A percentile compares a stretch with the other conserved stretches of the same genome.
Conservation (phyloP, 2,113 vertebrate species). For the Grantiella picta region DNA sequence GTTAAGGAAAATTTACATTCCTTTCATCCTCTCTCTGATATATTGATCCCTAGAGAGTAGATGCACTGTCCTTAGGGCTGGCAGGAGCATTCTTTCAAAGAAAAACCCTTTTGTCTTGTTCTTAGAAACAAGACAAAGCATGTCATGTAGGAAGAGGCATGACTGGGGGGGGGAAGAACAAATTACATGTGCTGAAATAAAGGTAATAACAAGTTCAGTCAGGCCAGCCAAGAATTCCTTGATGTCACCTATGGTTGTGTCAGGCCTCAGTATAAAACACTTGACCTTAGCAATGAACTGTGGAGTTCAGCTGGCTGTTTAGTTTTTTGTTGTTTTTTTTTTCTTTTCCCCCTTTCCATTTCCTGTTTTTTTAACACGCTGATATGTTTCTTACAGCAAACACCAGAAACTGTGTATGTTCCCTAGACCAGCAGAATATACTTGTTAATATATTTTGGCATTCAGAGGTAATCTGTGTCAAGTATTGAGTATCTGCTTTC, state of each 20-base stretch:
- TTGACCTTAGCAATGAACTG: background rate
- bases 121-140: background rate
- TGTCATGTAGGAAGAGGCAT: background rate
- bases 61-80: background rate
- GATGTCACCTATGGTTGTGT: background rate
- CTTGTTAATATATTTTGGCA: background rate
- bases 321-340: accelerated
- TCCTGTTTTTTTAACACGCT: background rate
- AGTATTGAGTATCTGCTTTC: conserved; percentile 40
- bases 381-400: background rate
- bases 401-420: background rate
- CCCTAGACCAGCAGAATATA: background rate
- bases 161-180: background rate
- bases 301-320: background rate
- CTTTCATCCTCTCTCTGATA: background rate
- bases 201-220: background rate
- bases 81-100: background rate
- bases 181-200: background rate
- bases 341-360: no score
- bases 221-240: background rate
- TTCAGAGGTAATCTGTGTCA: conserved; percentile 2
- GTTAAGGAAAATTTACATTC: background rate
- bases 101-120: background rate
- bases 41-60: background rate
- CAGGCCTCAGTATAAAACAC: background rate